Percentiles rank a stretch among this genome's conserved stretches.
phyloP scores from a whole-genome alignment of 2,888 invertebrate species.

The Eumacrocentrus americanus region DNA sequence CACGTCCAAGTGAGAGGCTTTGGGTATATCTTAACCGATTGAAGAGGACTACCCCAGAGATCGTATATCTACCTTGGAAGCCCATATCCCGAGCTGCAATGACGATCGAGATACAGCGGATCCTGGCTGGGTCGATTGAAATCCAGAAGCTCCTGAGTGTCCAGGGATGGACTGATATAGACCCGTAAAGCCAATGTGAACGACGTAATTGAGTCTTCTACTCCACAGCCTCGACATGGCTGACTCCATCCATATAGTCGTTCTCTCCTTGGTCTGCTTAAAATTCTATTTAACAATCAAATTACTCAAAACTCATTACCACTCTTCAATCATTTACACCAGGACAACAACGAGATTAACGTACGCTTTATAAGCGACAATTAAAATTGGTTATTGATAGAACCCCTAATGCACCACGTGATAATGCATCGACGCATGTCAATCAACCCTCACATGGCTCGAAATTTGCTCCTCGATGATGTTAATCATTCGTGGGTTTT shows the following conservation, averaged over 20 bases:
- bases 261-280: background rate
- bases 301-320: too few species aligned
- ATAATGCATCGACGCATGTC: background rate
- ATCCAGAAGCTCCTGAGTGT: constrained; percentile 18
- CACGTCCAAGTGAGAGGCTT: constrained; percentile 28
- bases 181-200: constrained; percentile 17
- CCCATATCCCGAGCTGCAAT: background rate
- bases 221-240: background rate
- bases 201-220: constrained; percentile 27
- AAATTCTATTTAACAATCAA: too few species aligned
- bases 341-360: background rate
- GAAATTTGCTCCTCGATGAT: background rate
- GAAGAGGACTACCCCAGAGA: background rate
- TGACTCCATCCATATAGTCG: background rate
- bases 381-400: background rate
- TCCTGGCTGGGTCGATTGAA: constrained; percentile 22
- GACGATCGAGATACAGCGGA: constrained; percentile 5
- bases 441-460: background rate
- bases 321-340: too few species aligned
- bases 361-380: background rate
- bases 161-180: constrained; percentile 26
- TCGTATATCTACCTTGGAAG: constrained; percentile 1
- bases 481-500: constrained; percentile 28
- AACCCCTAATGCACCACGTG: background rate
- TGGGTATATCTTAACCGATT: constrained; percentile 22